Base-by-base conservation (phyloP, 92 coral and sea anemone genomes). In the Zoanthus solanderi region DNA sequence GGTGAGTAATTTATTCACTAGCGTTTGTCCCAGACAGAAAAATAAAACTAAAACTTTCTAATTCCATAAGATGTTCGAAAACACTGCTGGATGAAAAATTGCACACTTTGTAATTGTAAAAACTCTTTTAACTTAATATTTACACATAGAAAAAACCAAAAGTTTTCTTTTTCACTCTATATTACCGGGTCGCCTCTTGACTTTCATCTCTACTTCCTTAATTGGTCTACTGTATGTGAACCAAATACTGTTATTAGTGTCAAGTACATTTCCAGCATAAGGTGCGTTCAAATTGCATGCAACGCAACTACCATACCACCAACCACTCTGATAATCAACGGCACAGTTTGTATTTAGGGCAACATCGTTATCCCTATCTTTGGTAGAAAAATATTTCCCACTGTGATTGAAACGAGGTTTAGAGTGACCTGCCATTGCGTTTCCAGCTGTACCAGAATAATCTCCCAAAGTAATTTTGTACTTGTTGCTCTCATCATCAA, bases 341-440 rank as follows among this genome's bases (percentile, higher is more conserved):
- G 65, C 65, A 58, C 65, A 58, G 28, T 58, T 58, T n/a, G 42
- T 1, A 1, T 13, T 12, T 3, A 4, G 48, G 44, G 44, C 4
- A 9, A 69, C 44, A 69, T 69, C 75, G 44, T 69, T 69, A 69
- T 69, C 75, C 14, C 44, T 69, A 16, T 69, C 75, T 69, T 69
- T 69, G 30, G 75, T 69, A 34, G 15, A 1, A 34, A 69, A 69
- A 46, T 28, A 69, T 34, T 0, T 29, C 1, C 75, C 75, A 69
- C 6, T 69, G 46, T 69, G 75, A 69, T 69, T 69, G 75, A 28
- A 69, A 29, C 44, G 66, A 9, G 66, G 16, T 8, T 4, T 29
- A 3, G 42, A 34, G 3, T 34, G 42, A 0, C 45, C 2, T 11
- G 0, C 75, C 75, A 69, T 11, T 12, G 75, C 44, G 44, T 69